These are phyloP conservation scores for Cylindroiulus punctatus DNA, from an alignment of 2,888 invertebrate genomes.

Conservation along the genomic window DNA sequence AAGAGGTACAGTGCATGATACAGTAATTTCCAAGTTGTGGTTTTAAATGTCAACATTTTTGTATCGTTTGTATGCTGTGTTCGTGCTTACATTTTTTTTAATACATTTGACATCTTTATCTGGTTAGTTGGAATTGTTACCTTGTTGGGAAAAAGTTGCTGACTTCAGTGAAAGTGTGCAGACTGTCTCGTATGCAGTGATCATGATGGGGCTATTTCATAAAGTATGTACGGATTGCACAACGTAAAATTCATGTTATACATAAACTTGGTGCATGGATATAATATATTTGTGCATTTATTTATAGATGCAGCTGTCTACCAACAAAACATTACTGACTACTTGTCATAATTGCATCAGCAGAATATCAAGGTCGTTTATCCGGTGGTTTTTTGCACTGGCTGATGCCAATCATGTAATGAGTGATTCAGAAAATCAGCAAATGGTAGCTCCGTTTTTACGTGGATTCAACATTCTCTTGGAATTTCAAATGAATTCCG, in stretches of 20 bases:
- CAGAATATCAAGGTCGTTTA: not conserved
- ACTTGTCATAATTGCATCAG: slow-evolving; percentile 2
- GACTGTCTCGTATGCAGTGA: not conserved
- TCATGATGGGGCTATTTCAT: slow-evolving; percentile 28
- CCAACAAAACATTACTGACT: slow-evolving; percentile 5
- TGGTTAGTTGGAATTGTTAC: not conserved
- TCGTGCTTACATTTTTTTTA: not conserved
- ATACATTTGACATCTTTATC: not conserved
- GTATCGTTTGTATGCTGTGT: too few species aligned
- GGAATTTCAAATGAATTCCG: slow-evolving; percentile 39
- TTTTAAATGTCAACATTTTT: not conserved
- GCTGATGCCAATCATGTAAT: not conserved
- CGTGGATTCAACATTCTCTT: not conserved
- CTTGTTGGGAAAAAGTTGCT: not conserved
- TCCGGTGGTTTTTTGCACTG: not conserved
- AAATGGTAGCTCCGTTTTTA: not conserved
- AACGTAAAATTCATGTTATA: not conserved
- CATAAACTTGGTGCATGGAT: not conserved
- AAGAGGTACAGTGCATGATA: too few species aligned
- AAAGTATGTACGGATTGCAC: not conserved
- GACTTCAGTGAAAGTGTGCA: not conserved
- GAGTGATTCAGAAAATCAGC: not conserved
- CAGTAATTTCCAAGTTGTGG: too few species aligned
- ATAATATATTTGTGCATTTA: not conserved
- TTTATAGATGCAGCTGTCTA: slow-evolving; percentile 14